phyloP scores from a whole-genome alignment of 2,888 invertebrate species.

The Dusona sp. region DNA sequence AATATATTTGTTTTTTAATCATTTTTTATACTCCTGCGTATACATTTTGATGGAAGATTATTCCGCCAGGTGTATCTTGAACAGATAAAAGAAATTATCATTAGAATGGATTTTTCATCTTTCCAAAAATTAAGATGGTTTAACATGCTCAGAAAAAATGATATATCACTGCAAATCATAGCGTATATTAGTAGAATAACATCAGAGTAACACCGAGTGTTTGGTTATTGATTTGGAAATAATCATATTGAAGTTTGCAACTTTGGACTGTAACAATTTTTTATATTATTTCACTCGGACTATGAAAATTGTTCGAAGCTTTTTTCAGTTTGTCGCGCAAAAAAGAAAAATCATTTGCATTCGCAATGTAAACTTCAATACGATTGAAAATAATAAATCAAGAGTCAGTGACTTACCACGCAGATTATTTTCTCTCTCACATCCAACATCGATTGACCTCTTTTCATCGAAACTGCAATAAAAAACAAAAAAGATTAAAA shows the following conservation, averaged over 20 bases:
- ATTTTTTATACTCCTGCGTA: background rate
- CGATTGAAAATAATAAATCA: background rate
- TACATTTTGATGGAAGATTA: background rate
- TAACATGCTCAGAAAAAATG: conserved; percentile 67
- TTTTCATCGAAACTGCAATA: background rate
- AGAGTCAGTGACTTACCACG: background rate
- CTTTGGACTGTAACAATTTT: background rate
- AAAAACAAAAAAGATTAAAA: conserved; percentile 13
- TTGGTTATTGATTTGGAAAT: background rate
- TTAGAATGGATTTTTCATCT: conserved; percentile 32
- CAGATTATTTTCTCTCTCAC: background rate
- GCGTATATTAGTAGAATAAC: conserved; percentile 74
- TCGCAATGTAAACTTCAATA: conserved; percentile 1
- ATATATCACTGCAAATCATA: conserved; percentile 72
- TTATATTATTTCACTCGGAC: background rate
- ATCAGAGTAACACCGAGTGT: conserved; percentile 65
- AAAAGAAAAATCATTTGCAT: background rate
- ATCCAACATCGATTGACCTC: background rate
- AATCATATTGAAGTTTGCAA: background rate
- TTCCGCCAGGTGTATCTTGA: conserved; percentile 36
- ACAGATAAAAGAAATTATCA: conserved; percentile 39
- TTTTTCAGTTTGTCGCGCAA: background rate
- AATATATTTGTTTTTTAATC: background rate
- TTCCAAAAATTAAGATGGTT: conserved; percentile 17
- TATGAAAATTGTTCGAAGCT: background rate